These are phyloP conservation scores for Cyphomyrmex costatus DNA, from an alignment of 1,140 invertebrate species.

Conservation along the genomic window DNA sequence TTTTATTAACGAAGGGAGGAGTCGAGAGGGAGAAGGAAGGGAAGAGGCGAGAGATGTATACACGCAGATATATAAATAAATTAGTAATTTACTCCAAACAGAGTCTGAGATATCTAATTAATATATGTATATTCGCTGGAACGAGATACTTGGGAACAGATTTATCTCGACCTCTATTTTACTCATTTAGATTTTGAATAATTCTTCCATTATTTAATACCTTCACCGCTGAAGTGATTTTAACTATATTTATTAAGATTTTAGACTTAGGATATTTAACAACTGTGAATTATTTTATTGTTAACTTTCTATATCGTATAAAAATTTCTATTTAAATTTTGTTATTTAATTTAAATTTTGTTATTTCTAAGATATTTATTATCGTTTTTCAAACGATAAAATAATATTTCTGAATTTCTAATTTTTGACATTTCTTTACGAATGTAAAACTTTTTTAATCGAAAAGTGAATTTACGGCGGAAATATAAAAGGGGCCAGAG, in stretches of 20 bases:
- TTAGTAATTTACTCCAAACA: slow-evolving; percentile 41
- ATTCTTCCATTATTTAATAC: slow-evolving; percentile 36
- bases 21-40: slow-evolving; percentile 31
- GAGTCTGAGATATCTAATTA: slow-evolving; percentile 47
- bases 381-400: background rate
- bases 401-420: background rate
- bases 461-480: background rate
- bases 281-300: background rate
- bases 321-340: slow-evolving; percentile 15
- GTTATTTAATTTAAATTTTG: background rate
- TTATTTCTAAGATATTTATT: background rate
- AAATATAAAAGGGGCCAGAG: slow-evolving; percentile 15
- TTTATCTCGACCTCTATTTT: slow-evolving; percentile 8
- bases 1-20: slow-evolving; percentile 23
- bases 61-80: slow-evolving; percentile 38
- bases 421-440: background rate
- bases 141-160: slow-evolving; percentile 23
- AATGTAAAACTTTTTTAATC: background rate
- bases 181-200: background rate
- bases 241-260: slow-evolving; percentile 20
- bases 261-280: background rate
- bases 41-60: slow-evolving; percentile 21
- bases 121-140: slow-evolving; percentile 35
- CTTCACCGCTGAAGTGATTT: background rate
- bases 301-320: background rate